Evolutionary conservation across 2,113 vertebrate genomes (phyloP), one percentile per base, ranked within the genome.

Genomic region (Alethe diademata): DNA sequence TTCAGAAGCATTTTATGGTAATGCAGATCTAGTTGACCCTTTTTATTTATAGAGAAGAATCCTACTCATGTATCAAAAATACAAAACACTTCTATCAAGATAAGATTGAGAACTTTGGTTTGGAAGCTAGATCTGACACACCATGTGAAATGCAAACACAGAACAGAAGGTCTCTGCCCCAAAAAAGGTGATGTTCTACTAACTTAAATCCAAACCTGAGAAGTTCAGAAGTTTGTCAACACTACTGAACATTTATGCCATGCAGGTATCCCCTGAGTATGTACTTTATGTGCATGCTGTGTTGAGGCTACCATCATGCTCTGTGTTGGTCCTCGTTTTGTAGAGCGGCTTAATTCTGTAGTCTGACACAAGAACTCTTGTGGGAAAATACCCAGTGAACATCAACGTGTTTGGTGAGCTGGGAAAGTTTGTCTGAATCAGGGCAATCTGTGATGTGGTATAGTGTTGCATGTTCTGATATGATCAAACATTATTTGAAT

Each of bases 171-270:
- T 58, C 38, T 62, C 35, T 87, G 56, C 31, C 24, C 53, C 24
- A 2, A 18, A 58, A 26, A 33, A 5, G 4, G 67, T 95, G 54
- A 28, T 0, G 0, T 64, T 82, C 50, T 73, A 38, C 56, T 54
- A 50, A 38, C 29, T 67, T 51, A 57, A 36, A 40, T 62, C 48
- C 47, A 42, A 40, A 54, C 18, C 17, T 65, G 20, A 7, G 33
- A 51, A 25, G 18, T 62, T 84, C n/a, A 65, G 76, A 57, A 62
- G 38, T 66, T 50, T 2, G 2, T 9, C 45, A 45, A 0, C 17
- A 16, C 29, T 74, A 5, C 14, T 22, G 11, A 62, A 14, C 1
- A 0, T 51, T 90, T 31, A 8, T 56, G 60, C 48, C 0, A 2
- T 74, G n/a, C 33, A 29, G 57, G 35, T 65, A 9, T 16, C 56